Evolutionary conservation across 37 sponge, comb jelly and placozoan species (phyloP).

Genomic region (Beroe forskalii): DNA sequence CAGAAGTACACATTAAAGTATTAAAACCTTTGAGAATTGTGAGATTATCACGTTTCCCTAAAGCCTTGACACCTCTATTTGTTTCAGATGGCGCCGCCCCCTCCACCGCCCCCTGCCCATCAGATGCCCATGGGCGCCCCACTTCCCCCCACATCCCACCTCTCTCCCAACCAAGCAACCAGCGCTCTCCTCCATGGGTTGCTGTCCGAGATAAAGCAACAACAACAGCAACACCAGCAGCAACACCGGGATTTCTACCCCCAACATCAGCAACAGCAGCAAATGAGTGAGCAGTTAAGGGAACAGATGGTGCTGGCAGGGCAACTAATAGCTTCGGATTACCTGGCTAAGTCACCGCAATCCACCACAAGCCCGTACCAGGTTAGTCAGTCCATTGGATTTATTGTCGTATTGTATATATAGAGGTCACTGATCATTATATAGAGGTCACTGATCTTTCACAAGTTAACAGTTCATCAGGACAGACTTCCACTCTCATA

Average conservation of each 20-base stretch:
- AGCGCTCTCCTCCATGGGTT: neutral
- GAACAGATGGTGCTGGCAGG: neutral
- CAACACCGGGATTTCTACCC: neutral
- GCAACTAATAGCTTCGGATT: neutral
- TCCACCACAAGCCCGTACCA: neutral
- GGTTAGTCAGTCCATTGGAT: too few relatives aligned
- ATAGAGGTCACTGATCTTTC: too few relatives aligned
- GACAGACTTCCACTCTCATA: too few relatives aligned
- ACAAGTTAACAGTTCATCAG: too few relatives aligned
- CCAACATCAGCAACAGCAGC: neutral
- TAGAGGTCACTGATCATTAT: too few relatives aligned
- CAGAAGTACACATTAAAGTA: too few relatives aligned
- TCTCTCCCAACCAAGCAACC: neutral
- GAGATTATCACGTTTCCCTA: too few relatives aligned
- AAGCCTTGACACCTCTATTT: too few relatives aligned
- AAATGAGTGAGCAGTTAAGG: neutral
- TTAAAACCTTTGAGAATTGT: too few relatives aligned
- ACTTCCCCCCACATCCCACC: neutral
- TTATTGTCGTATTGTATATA: too few relatives aligned
- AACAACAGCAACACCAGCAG: neutral
- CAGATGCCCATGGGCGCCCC: neutral
- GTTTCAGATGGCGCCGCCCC: neutral
- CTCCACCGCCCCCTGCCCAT: neutral
- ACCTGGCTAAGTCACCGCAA: neutral
- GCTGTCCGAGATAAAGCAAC: neutral